These are phyloP conservation scores for Nebria brevicollis DNA, from an alignment of 2,888 invertebrate species.

Conservation along the genomic window DNA sequence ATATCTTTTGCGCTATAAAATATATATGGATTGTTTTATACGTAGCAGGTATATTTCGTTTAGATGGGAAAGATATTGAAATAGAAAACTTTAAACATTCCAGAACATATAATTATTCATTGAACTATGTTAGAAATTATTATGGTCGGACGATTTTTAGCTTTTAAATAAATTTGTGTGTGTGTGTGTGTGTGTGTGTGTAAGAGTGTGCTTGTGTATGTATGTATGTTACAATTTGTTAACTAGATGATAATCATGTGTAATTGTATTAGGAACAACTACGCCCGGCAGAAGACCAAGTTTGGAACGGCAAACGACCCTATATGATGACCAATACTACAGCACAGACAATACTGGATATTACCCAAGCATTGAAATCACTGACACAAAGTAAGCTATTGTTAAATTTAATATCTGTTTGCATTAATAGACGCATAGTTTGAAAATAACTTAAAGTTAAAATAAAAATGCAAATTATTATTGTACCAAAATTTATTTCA, in stretches of 20 bases:
- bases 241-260: neutral
- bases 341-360: conserved; percentile 63
- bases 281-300: conserved; percentile 72
- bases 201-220: too few relatives aligned
- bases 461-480: neutral
- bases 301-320: conserved; percentile 81
- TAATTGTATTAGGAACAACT: conserved; percentile 54
- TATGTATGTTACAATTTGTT: neutral
- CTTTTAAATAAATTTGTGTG: too few relatives aligned
- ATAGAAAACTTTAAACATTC: too few relatives aligned
- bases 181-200: too few relatives aligned
- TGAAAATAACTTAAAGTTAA: neutral
- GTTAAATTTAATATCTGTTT: neutral
- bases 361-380: conserved; percentile 58
- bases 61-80: too few relatives aligned
- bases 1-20: too few relatives aligned
- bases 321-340: conserved; percentile 78
- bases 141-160: too few relatives aligned
- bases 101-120: too few relatives aligned
- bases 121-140: too few relatives aligned
- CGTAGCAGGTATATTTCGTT: too few relatives aligned
- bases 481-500: neutral
- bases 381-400: conserved; percentile 54
- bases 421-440: neutral
- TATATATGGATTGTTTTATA: too few relatives aligned